A percentile compares a stretch with the other conserved stretches of the same genome.
phyloP scores from a whole-genome alignment of 2,888 invertebrate genomes.

The Morinoia aosen region DNA sequence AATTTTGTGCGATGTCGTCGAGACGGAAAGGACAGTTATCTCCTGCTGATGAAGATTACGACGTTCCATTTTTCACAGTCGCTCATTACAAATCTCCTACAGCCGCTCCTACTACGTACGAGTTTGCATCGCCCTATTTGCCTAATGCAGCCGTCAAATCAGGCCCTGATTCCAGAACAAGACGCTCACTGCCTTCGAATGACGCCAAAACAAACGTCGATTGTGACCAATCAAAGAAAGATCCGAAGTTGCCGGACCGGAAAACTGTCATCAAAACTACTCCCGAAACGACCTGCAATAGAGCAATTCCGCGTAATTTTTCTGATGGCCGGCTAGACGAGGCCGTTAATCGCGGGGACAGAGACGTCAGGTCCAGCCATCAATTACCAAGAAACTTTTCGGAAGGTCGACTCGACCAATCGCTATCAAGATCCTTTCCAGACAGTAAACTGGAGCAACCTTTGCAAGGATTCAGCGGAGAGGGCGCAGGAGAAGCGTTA shows the following conservation, averaged over 20 bases:
- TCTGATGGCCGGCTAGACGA: conserved; percentile 22
- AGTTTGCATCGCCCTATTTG: conserved; percentile 60
- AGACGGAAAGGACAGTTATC: conserved; percentile 29
- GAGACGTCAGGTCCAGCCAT: background rate
- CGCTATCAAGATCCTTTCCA: background rate
- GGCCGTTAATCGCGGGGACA: background rate
- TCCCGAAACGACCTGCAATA: background rate
- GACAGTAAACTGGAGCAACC: conserved; percentile 28
- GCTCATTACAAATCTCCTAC: conserved; percentile 64
- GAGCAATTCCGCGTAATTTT: conserved; percentile 13
- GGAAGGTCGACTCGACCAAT: conserved; percentile 21
- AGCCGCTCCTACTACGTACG: conserved; percentile 64
- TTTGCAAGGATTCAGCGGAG: conserved; percentile 20
- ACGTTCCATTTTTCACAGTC: conserved; percentile 67
- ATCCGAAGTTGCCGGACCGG: background rate
- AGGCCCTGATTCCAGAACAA: background rate
- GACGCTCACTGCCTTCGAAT: background rate
- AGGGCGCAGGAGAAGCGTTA: conserved; percentile 62
- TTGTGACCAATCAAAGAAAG: background rate
- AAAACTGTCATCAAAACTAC: background rate
- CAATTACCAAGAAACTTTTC: conserved; percentile 33
- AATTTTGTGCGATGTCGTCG: background rate
- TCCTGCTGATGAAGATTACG: conserved; percentile 56
- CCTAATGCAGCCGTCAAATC: background rate
- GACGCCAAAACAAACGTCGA: background rate